phyloP scores from a whole-genome alignment of 2,888 invertebrate genomes.

The Pristionchus japonicus region DNA sequence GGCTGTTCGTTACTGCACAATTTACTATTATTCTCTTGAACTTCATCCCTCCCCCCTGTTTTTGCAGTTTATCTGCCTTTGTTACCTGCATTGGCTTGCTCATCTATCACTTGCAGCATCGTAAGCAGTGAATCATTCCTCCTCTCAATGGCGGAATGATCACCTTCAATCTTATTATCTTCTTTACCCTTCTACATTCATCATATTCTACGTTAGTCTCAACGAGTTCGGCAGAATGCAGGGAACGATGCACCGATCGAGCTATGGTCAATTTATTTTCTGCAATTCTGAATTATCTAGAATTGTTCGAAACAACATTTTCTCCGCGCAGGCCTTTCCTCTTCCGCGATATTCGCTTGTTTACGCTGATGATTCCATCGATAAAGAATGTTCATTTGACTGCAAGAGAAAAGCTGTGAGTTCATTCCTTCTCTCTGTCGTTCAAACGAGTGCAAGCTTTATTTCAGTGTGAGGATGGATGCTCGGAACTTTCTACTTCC shows the following conservation, averaged over 20 bases:
- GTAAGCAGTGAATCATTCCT: not conserved
- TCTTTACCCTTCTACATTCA: not conserved
- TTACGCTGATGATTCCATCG: not conserved
- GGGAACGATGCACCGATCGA: conserved; percentile 26
- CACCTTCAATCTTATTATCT: not conserved
- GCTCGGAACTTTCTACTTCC: not conserved
- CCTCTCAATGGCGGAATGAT: conserved; percentile 37
- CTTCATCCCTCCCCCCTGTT: not conserved
- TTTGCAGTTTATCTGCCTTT: not conserved
- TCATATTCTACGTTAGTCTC: not conserved
- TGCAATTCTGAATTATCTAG: too few species aligned
- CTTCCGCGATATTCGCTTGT: conserved; percentile 31
- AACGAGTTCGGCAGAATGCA: not conserved
- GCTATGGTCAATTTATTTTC: not conserved
- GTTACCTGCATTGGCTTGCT: not conserved
- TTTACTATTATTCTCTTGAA: not conserved
- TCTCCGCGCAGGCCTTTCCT: conserved; percentile 46
- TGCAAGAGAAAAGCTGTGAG: conserved; percentile 11
- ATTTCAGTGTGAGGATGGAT: conserved; percentile 39
- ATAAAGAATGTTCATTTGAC: conserved; percentile 14
- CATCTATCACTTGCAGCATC: not conserved
- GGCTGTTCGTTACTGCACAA: not conserved
- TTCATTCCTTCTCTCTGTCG: not conserved
- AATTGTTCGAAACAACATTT: too few species aligned
- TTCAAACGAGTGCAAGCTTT: not conserved